These are phyloP conservation scores for Popillia japonica DNA, from an alignment of 1,140 invertebrate species.

Conservation along the genomic window DNA sequence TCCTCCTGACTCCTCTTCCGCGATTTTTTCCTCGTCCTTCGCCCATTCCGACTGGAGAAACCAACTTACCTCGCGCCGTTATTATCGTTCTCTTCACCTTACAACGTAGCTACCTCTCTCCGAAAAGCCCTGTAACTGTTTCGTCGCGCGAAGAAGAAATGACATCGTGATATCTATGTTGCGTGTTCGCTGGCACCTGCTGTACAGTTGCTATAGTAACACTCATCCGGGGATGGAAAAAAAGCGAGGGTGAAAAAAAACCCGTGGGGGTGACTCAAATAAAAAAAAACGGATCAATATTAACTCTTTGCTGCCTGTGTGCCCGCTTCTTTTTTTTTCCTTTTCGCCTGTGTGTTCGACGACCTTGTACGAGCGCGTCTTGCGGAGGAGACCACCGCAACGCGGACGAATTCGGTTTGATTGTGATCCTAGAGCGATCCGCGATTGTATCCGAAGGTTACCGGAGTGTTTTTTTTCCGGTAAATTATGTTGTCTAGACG, in stretches of 20 bases:
- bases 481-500: too few relatives aligned
- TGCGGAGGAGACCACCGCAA: not conserved
- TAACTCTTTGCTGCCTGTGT: conserved; percentile 57
- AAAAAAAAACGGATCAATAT: conserved; percentile 62
- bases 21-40: not conserved
- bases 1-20: not conserved
- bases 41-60: not conserved
- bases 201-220: conserved; percentile 61
- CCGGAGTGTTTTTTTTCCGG: too few relatives aligned
- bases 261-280: conserved; percentile 61
- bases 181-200: conserved; percentile 59
- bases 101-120: not conserved
- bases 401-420: too few relatives aligned
- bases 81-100: too few relatives aligned
- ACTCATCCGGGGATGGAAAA: conserved; percentile 60
- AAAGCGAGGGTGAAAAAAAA: conserved; percentile 60
- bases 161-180: conserved; percentile 49
- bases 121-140: not conserved
- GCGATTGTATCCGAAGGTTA: too few relatives aligned
- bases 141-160: conserved; percentile 25
- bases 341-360: conserved; percentile 37
- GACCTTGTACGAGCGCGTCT: conserved; percentile 13
- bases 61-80: too few relatives aligned
- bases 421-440: too few relatives aligned
- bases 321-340: conserved; percentile 27